Evolutionary conservation across 2,797 vertebrate species (phyloP), one percentile per base, ranked within the genome.

Genomic region (Percopsis omiscomaycus): DNA sequence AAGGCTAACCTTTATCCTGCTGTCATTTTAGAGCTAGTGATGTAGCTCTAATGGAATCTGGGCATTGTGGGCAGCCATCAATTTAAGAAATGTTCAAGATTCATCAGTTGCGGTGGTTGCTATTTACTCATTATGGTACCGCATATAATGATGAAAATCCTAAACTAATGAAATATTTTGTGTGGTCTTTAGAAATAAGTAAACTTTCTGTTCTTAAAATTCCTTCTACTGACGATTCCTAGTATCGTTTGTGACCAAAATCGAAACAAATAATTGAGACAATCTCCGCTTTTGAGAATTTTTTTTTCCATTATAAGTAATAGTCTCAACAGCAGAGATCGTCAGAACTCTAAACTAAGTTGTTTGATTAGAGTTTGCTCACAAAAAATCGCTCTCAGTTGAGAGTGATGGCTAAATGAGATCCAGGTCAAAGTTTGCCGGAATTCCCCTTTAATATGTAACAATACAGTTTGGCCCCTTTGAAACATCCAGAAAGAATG

Each of bases 1-100:
- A 66, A 78, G 69, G 16, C 37, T 77, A 86, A 88, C 84, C 86
- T 86, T 81, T 81, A 80, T 81, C 68, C 75, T 58, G 15, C 66
- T 74, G 72, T 81, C 59, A 78, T 70, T 84, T 72, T 30, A 70
- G 53, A 64, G 44, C 73, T 73, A 79, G 74, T 80, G 59, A 84
- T 81, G 74, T 74, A 56, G 69, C 66, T 80, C 75, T 81, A 83
- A 87, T 83, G 64, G 72, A 80, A 59, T 78, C 68, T 69, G 30
- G 28, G 45, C 67, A 44, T 32, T 50, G 64, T 64, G 61, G 59
- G 49, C 9, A 51, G 30, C 71, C 28, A 16, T 42, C 55, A 55
- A 55, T 44, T 79, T 59, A 59, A 60, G 72, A 74, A 72, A 83
- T 52, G 47, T 63, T 60, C 28, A 59, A 49, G 55, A 54, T 69